Conservation (phyloP, 2,888 invertebrate species). For the Noctua comes region DNA sequence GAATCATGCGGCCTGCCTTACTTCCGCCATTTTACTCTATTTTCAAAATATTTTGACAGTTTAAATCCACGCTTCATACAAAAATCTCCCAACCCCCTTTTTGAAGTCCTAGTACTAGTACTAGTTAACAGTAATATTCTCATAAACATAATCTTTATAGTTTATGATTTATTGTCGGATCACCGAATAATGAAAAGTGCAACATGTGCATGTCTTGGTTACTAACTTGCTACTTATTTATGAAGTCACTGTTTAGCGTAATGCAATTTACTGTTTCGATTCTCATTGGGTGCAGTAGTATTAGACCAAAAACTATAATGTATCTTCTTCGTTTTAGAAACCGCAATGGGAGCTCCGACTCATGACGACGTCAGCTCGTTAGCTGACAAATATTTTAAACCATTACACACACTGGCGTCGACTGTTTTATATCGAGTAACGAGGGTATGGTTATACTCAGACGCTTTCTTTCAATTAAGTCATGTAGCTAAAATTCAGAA, state of each 20-base stretch:
- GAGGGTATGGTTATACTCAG: slow-evolving; percentile 61
- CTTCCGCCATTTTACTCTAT: neutral
- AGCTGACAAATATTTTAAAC: slow-evolving; percentile 82
- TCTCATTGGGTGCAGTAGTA: neutral
- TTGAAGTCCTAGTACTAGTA: neutral
- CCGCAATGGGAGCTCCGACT: slow-evolving; percentile 91
- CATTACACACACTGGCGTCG: slow-evolving; percentile 54
- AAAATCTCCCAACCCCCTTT: neutral
- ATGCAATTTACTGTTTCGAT: neutral
- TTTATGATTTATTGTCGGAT: neutral
- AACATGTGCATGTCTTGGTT: neutral
- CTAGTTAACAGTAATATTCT: neutral
- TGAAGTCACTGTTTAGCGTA: neutral
- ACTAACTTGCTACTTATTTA: neutral
- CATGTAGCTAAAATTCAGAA: slow-evolving; percentile 33
- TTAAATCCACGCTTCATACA: no score
- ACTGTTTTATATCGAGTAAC: slow-evolving; percentile 56
- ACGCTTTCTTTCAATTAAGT: slow-evolving; percentile 37
- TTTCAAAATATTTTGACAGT: neutral
- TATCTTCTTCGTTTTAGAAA: slow-evolving; percentile 59
- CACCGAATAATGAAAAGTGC: neutral
- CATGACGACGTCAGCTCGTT: slow-evolving; percentile 72
- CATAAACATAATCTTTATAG: neutral
- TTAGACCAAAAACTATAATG: neutral
- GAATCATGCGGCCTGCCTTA: neutral